Percentiles rank a stretch among this genome's conserved stretches.
phyloP scores from a whole-genome alignment of 2,797 vertebrate species.

The Xyrichtys novacula region DNA sequence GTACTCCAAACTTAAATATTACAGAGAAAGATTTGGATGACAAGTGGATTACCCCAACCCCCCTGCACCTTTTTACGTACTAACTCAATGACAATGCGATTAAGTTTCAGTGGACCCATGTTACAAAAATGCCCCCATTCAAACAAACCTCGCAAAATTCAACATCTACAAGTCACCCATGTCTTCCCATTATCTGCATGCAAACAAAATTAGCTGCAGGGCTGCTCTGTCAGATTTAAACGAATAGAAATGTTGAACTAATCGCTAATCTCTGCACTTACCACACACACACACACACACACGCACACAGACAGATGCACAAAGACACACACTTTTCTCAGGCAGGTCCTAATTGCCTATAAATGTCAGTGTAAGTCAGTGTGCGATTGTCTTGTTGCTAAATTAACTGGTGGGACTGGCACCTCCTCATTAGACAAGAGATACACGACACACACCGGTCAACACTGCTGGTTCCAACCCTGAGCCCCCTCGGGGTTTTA shows the following conservation, averaged over 20 bases:
- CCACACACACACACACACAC: constrained; percentile 10
- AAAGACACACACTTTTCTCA: constrained; percentile 55
- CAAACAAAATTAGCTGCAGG: constrained; percentile 61
- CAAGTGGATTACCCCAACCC: too few species aligned
- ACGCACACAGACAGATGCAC: constrained; percentile 19
- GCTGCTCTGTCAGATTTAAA: constrained; percentile 55
- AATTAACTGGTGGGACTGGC: constrained; percentile 90
- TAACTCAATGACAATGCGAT: too few species aligned
- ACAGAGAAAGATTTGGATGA: too few species aligned
- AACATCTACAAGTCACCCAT: constrained; percentile 53
- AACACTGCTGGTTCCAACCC: constrained; percentile 66
- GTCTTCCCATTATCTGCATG: constrained; percentile 59
- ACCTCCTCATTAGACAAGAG: constrained; percentile 91
- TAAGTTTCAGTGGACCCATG: background rate
- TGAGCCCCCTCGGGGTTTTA: constrained; percentile 58
- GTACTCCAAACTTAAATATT: background rate
- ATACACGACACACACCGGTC: constrained; percentile 73
- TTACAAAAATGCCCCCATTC: constrained; percentile 2
- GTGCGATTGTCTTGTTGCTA: constrained; percentile 89
- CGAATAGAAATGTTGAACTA: constrained; percentile 68
- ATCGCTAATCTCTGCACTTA: constrained; percentile 24
- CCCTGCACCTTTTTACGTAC: too few species aligned
- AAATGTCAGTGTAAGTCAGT: constrained; percentile 93
- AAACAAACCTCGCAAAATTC: constrained; percentile 23
- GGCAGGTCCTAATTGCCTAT: constrained; percentile 90